Percentiles rank a stretch among this genome's conserved stretches.
Evolutionary conservation across 92 coral and sea anemone species (phyloP).

Genomic region (Phymanthus crucifer): DNA sequence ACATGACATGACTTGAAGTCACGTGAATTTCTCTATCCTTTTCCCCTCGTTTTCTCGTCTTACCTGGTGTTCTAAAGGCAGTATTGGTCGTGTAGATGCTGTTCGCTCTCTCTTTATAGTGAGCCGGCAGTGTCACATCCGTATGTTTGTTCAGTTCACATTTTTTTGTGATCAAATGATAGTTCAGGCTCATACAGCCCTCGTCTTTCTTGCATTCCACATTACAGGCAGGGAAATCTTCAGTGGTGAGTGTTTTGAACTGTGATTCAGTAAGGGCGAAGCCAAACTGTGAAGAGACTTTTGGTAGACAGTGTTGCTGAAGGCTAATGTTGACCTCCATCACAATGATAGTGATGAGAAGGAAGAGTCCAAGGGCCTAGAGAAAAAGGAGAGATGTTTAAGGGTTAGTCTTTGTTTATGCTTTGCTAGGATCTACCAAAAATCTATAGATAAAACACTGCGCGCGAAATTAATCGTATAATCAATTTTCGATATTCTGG

Average conservation of each 20-base stretch:
- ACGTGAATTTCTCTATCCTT: too few relatives aligned
- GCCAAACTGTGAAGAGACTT: neutral
- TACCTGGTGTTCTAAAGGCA: neutral
- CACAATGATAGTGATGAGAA: neutral
- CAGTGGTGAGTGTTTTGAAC: neutral
- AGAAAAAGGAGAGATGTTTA: neutral
- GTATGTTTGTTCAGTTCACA: constrained; percentile 11
- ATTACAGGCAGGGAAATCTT: neutral
- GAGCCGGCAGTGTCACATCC: neutral
- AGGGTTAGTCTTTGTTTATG: too few relatives aligned
- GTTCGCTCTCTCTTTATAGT: neutral
- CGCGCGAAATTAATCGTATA: too few relatives aligned
- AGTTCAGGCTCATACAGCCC: constrained; percentile 11
- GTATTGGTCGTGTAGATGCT: constrained; percentile 4
- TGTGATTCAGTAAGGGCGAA: neutral
- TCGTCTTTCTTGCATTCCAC: neutral
- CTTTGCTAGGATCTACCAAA: too few relatives aligned
- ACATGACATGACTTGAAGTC: too few relatives aligned
- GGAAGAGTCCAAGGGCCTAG: neutral
- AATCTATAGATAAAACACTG: too few relatives aligned
- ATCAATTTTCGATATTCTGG: too few relatives aligned
- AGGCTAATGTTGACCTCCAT: neutral
- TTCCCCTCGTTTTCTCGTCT: neutral
- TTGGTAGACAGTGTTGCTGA: neutral
- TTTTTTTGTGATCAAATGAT: neutral